Evolutionary conservation across 2,888 invertebrate species (phyloP), one percentile per base, ranked within the genome.

Genomic region (Lasioglossum pauxillum): DNA sequence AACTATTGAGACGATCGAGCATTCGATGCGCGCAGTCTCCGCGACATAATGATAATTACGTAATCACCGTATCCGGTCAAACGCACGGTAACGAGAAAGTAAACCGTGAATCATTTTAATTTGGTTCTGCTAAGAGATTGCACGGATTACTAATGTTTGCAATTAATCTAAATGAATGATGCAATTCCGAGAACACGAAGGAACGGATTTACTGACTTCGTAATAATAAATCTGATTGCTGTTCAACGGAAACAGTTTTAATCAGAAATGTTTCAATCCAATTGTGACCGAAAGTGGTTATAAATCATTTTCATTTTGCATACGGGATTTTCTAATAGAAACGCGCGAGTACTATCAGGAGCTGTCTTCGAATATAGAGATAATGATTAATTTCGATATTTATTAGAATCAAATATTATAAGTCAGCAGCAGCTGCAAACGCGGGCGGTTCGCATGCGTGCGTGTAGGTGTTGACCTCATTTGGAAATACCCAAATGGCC

Each of bases 401-500:
- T 49, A 72, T 81, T 75, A 53, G 27, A 16, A 81, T 81, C 60
- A 72, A 82, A 81, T 83, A 83, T 83, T 72, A 73, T 81, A 75
- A 82, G 82, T 72, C 60, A 73, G n/a, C 72, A 31, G 38, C 83
- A 81, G 76, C 83, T 81, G 83, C 49, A 72, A 49, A 71, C 71
- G 49, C 41, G 76, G 46, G 41, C 72, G 72, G 64, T 81, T 76
- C 81, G 72, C 60, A 64, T 71, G 27, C n/a, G 57, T 38, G 46
- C 31, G 46, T 53, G 60, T 44, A 46, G 41, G 69, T 41, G 81
- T 46, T 53, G 75, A 16, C 27, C 83, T 83, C 75, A 27, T 83
- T 83, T 73, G 64, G 81, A 76, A 81, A 73, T 57, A 57, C 16
- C 60, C 81, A 80, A 83, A 83, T 75, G 60, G 60, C 23, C 71